Base-by-base conservation (phyloP, 2,888 invertebrate species). In the Acronicta psi region DNA sequence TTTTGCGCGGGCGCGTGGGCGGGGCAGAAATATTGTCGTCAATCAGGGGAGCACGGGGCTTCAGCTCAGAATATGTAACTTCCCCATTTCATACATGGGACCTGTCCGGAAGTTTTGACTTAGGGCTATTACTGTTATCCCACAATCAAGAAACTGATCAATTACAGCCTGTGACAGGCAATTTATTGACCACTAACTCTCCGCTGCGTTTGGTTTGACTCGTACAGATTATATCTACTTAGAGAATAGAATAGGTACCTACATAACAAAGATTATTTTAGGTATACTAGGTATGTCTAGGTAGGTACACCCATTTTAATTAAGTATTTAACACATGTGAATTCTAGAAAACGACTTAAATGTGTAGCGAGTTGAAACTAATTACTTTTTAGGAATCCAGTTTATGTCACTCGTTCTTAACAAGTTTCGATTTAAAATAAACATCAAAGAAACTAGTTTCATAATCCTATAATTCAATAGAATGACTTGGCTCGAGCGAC, bases 1-100 rank as follows among this genome's bases (percentile, higher is more conserved):
- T 89, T 86, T 85, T 83, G 87, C 85, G 84, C 78, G 81, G 70
- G 81, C 67, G 87, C 77, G 91, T 85, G 87, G 86, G 89, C 82
- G 83, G 73, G 71, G 47, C 68, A 70, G 59, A 74, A 66, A 46
- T 49, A 59, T 56, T 61, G 74, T 63, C 71, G 41, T 53, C 73
- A 74, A 77, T 75, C 69, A 59, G 56, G 61, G 59, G 59, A 59
- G 60, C 51, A 61, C 52, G 47, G 64, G 57, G 45, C 42, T 54
- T 43, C 50, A 34, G 17, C 41, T 11, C 29, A 29, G 14, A 50
- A 31, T n/a, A 50, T 37, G 37, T 25, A 17, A 46, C 37, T 44
- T 54, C 16, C 20, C 23, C 23, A n/a, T n/a, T 18, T 31, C n/a
- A 57, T 18, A 25, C 2, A 16, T 18, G 11, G 4, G 9, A 1